Percentiles rank a stretch among this genome's conserved stretches.
phyloP scores from a whole-genome alignment of 2,113 vertebrate species.

The Prietella phreatophila region DNA sequence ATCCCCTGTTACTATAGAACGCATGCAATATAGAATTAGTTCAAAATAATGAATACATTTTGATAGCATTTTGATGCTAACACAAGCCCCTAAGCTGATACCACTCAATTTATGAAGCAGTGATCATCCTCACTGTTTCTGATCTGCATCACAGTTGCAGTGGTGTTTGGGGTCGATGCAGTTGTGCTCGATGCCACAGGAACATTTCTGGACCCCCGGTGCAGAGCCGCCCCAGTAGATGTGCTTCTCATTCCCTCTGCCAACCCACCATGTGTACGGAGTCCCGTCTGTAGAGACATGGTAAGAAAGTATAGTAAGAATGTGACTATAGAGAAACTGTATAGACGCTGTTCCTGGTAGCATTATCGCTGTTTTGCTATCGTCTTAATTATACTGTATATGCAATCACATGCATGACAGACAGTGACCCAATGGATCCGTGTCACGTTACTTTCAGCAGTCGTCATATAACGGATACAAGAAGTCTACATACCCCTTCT shows the following conservation, averaged over 20 bases:
- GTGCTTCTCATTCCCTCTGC: conserved; percentile 89
- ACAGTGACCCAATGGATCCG: not conserved
- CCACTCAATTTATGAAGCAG: not conserved
- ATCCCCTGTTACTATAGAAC: not conserved
- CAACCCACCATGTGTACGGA: conserved; percentile 95
- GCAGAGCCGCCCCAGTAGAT: conserved; percentile 95
- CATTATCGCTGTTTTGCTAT: not conserved
- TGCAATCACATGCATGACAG: not conserved
- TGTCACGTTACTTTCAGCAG: not conserved
- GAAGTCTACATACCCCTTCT: too few relatives aligned
- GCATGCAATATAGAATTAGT: not conserved
- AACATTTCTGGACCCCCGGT: conserved; percentile 93
- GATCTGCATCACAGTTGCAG: conserved; percentile 96
- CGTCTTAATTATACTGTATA: not conserved
- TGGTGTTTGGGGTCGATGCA: conserved; percentile 83
- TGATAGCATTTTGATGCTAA: not conserved
- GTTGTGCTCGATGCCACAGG: conserved; percentile 94
- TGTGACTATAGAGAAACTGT: not conserved
- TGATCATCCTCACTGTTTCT: conserved; percentile 75
- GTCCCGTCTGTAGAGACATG: conserved; percentile 73
- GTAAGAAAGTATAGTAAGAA: not conserved
- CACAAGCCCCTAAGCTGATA: not conserved
- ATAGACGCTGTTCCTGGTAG: not conserved
- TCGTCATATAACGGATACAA: not conserved
- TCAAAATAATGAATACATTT: not conserved